Evolutionary conservation across 2,888 invertebrate species (phyloP).

Genomic region (Punctoribates punctum): DNA sequence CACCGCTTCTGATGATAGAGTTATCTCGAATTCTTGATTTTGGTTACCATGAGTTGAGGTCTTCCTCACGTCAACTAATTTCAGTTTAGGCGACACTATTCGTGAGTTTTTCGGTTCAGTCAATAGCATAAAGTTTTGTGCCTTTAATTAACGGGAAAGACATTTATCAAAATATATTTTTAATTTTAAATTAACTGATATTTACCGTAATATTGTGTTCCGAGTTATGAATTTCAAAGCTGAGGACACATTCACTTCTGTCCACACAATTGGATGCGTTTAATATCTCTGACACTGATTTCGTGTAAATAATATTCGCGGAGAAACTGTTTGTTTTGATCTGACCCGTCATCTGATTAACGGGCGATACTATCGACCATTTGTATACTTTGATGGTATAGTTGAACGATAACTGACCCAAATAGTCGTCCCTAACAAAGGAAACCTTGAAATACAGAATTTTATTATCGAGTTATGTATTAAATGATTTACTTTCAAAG

Average conservation of each 20-base stretch:
- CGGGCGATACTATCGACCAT: slow-evolving; percentile 46
- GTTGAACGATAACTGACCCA: background rate
- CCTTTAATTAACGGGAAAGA: background rate
- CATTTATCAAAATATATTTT: background rate
- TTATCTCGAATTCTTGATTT: slow-evolving; percentile 40
- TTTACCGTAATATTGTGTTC: background rate
- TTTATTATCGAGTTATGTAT: background rate
- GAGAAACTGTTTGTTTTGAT: background rate
- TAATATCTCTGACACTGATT: background rate
- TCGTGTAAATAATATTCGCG: background rate
- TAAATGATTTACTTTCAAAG: slow-evolving; percentile 3
- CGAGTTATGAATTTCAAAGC: background rate
- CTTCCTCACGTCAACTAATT: slow-evolving; percentile 46
- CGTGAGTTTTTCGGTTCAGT: background rate
- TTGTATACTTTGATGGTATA: slow-evolving; percentile 44
- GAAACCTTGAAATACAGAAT: background rate
- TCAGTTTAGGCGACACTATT: slow-evolving; percentile 24
- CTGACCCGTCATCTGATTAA: background rate
- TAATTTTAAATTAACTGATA: background rate
- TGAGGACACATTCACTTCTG: slow-evolving; percentile 16
- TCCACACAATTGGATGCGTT: slow-evolving; percentile 9
- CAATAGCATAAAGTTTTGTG: slow-evolving; percentile 35
- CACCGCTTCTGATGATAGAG: slow-evolving; percentile 52
- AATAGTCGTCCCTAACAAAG: slow-evolving; percentile 45
- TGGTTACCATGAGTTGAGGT: slow-evolving; percentile 27